Evolutionary conservation across 2,797 vertebrate genomes (phyloP).

Genomic region (Xiphophorus birchmanni): DNA sequence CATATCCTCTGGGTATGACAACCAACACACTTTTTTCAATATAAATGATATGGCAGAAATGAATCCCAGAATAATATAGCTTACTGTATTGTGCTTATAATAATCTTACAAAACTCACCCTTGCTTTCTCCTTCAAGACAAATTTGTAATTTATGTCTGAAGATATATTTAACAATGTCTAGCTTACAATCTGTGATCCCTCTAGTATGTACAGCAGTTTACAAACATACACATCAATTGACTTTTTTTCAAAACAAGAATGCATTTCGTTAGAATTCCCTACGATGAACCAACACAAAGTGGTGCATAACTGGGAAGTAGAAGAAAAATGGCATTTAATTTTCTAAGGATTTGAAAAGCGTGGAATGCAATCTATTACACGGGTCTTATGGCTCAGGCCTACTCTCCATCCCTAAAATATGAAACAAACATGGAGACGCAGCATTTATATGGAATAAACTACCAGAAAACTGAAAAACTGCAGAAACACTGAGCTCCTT

Average conservation of each 20-base stretch:
- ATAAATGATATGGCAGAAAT: conserved; percentile 10
- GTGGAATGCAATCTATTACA: neutral
- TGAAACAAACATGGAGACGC: neutral
- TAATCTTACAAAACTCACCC: neutral
- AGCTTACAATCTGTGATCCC: neutral
- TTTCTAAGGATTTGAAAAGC: neutral
- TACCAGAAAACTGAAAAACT: neutral
- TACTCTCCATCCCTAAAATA: neutral
- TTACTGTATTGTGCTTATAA: neutral
- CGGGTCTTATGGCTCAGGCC: neutral
- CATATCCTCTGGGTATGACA: neutral
- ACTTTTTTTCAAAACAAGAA: neutral
- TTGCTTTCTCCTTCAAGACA: conserved; percentile 1
- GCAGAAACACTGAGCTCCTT: neutral
- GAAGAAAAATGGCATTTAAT: neutral
- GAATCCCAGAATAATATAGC: neutral
- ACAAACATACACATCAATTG: neutral
- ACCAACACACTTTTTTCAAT: neutral
- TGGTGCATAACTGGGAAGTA: neutral
- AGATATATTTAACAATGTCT: conserved; percentile 2
- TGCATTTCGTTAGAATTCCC: neutral
- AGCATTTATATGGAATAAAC: neutral
- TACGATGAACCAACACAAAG: neutral
- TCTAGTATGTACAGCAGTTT: too few species aligned
- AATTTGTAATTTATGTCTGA: conserved; percentile 16